Percentiles rank a stretch among this genome's conserved stretches.
phyloP scores from a whole-genome alignment of 2,797 vertebrate species.

The Myotis vivesi region DNA sequence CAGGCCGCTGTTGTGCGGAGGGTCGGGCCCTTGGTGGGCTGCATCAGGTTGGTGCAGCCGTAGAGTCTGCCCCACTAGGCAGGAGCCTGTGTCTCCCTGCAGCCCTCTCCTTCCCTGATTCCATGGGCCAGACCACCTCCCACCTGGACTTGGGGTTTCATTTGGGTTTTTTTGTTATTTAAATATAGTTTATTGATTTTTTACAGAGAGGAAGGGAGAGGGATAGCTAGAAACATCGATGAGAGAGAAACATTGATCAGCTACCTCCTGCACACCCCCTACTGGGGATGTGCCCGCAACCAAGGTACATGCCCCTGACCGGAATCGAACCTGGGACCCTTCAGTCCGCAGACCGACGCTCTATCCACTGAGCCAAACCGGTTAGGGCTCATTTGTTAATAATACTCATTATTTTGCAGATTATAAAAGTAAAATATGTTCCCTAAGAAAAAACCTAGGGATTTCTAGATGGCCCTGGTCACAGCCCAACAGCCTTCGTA shows the following conservation, averaged over 20 bases:
- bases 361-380: no score
- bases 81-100: not conserved
- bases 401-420: not conserved
- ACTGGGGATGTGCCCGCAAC: no score
- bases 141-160: accelerated
- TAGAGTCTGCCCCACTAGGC: not conserved
- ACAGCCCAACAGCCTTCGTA: not conserved
- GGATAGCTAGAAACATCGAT: no score
- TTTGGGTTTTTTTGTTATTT: no score
- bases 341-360: no score
- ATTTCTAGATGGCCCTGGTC: not conserved
- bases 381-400: no score
- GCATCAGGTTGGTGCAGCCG: accelerated
- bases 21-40: accelerated
- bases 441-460: not conserved
- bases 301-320: no score
- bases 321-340: no score
- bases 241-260: no score
- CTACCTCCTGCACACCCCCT: no score
- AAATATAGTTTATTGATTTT: no score
- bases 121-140: accelerated
- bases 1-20: accelerated
- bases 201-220: no score
- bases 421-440: not conserved
- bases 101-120: not conserved